phyloP scores from a whole-genome alignment of 2,797 vertebrate genomes.

The Chrysocyon brachyurus region DNA sequence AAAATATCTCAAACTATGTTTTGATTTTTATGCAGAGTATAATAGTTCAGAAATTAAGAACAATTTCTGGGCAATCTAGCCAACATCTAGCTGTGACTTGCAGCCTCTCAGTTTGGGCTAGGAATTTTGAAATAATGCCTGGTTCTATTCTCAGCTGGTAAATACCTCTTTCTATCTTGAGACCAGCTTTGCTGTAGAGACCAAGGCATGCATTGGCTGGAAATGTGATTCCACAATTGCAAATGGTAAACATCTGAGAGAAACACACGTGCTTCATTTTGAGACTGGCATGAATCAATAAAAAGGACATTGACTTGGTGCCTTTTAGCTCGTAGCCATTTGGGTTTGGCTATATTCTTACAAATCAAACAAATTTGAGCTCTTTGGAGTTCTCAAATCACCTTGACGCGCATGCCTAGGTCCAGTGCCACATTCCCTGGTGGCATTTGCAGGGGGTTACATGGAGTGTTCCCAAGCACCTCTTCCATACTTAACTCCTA shows the following conservation, averaged over 20 bases:
- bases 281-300: neutral
- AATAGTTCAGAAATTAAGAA: slow-evolving; percentile 30
- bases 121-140: neutral
- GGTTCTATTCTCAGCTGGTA: neutral
- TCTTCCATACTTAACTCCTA: neutral
- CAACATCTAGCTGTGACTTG: slow-evolving; percentile 6
- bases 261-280: neutral
- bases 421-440: neutral
- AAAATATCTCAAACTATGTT: neutral
- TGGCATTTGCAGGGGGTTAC: neutral
- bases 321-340: slow-evolving; percentile 52
- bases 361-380: neutral
- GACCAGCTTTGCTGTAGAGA: neutral
- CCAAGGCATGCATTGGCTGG: neutral
- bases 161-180: slow-evolving; percentile 3
- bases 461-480: neutral
- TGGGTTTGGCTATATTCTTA: neutral
- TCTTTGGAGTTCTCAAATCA: neutral
- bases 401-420: neutral
- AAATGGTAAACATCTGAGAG: slow-evolving; percentile 56
- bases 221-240: neutral
- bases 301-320: slow-evolving; percentile 29
- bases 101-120: neutral
- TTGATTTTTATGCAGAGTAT: neutral
- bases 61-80: neutral